Percentiles rank a stretch among this genome's conserved stretches.
These are phyloP conservation scores for Himantopus leucocephalus DNA, from an alignment of 2,113 vertebrate species.

Conservation along the genomic window DNA sequence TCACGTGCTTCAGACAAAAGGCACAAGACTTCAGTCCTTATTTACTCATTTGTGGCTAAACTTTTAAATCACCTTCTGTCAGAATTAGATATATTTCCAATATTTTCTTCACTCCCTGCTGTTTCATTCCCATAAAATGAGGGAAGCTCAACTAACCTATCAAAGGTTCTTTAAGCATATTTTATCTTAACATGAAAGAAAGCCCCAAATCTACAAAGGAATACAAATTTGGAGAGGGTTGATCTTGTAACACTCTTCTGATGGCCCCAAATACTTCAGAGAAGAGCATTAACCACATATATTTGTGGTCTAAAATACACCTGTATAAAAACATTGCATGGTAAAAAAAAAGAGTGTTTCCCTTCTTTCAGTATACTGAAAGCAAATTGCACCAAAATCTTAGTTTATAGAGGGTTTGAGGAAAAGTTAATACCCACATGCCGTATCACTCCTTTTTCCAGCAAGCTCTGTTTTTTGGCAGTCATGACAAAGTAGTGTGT, in stretches of 20 bases:
- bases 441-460: constrained; percentile 97
- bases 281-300: neutral
- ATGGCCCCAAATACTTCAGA: neutral
- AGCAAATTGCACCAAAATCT: neutral
- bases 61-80: neutral
- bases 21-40: neutral
- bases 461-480: constrained; percentile 96
- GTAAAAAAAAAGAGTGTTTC: neutral
- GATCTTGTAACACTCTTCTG: neutral
- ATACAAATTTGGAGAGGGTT: neutral
- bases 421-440: constrained; percentile 81
- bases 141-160: neutral
- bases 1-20: neutral
- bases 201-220: neutral
- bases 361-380: neutral
- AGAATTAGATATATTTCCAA: neutral
- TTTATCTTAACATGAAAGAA: neutral
- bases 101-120: neutral
- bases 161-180: neutral
- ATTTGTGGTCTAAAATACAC: neutral
- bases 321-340: neutral
- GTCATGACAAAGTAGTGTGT: constrained; percentile 99
- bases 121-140: neutral
- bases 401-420: neutral
- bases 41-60: neutral